Evolutionary conservation across 1,140 invertebrate species (phyloP).

Genomic region (Macrotrachela quadricornifera): DNA sequence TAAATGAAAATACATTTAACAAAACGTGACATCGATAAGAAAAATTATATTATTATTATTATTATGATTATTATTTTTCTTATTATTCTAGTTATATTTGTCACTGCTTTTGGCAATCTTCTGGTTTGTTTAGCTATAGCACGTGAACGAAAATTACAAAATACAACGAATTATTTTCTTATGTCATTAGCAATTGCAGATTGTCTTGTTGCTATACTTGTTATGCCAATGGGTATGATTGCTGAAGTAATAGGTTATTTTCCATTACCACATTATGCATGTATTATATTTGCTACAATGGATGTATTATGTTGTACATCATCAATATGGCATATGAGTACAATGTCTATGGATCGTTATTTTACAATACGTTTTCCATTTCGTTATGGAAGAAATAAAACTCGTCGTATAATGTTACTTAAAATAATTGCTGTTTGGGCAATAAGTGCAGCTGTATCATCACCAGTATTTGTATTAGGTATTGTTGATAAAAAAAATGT

Average conservation of each 20-base stretch:
- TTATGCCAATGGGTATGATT: constrained; percentile 65
- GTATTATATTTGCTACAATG: constrained; percentile 73
- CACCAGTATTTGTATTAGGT: constrained; percentile 64
- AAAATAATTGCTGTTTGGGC: constrained; percentile 78
- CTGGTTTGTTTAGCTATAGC: constrained; percentile 22
- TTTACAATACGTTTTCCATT: constrained; percentile 54
- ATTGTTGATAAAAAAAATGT: constrained; percentile 34
- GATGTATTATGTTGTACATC: constrained; percentile 81
- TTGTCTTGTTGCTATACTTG: constrained; percentile 43
- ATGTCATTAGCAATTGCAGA: constrained; percentile 22
- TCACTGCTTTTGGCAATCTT: constrained; percentile 17
- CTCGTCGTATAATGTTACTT: constrained; percentile 53
- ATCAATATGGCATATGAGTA: constrained; percentile 89
- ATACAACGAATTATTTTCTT: constrained; percentile 25
- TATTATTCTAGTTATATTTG: constrained; percentile 10
- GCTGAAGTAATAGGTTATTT: constrained; percentile 52
- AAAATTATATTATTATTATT: not conserved
- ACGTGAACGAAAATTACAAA: constrained; percentile 20
- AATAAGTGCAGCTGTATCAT: constrained; percentile 61
- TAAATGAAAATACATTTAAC: too few relatives aligned
- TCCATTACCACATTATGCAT: constrained; percentile 37
- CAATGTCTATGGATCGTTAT: constrained; percentile 63
- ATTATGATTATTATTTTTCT: too few relatives aligned
- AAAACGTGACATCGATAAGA: too few relatives aligned
- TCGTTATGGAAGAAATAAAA: constrained; percentile 70